Base-by-base conservation (phyloP, 2,797 vertebrate species). In the Rhynchonycteris naso region DNA sequence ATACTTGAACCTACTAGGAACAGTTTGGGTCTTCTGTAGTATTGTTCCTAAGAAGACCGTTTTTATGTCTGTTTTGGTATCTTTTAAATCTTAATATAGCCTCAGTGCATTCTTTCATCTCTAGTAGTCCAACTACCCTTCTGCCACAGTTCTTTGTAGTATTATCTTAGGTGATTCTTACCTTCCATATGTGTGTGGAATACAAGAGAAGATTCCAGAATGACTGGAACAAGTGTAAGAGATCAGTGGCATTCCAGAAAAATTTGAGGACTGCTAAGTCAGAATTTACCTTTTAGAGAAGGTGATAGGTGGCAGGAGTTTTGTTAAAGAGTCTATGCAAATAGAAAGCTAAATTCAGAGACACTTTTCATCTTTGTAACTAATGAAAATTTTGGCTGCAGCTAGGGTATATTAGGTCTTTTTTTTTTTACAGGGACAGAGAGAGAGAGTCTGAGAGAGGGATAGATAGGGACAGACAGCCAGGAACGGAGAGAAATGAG, bases 301-400 rank as follows among this genome's bases (percentile, higher is more conserved):
- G 28, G 1, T 84, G 28, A 38, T 58, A 18, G 15, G 26, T 80
- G 72, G 28, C 22, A 69, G 21, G 30, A 68, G 47, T 90, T 94
- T 86, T 87, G 43, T 90, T 43, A 18, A 28, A 90, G 43, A 47
- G 12, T 76, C n/a, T 66, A 47, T 21, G 21, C 80, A 35, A 83
- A 43, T 75, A 63, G 52, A 90, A 58, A 58, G 38, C 56, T 95
- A 81, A 80, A 71, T 89, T 88, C 30, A 76, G 43, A 65, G 43
- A 19, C 8, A 3, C 54, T 87, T 87, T 56, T 66, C 24, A 69
- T 80, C 8, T 86, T 85, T 95, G 33, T 28, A 66, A 81, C 88
- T 96, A 79, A 79, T 82, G 58, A 94, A 81, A 33, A 38, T 63
- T 80, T 82, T 96, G 82, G 22, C 47, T 90, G 18, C 12, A 59